Base-by-base conservation (phyloP, 2,888 invertebrate genomes). In the Teinopalpus imperialis region DNA sequence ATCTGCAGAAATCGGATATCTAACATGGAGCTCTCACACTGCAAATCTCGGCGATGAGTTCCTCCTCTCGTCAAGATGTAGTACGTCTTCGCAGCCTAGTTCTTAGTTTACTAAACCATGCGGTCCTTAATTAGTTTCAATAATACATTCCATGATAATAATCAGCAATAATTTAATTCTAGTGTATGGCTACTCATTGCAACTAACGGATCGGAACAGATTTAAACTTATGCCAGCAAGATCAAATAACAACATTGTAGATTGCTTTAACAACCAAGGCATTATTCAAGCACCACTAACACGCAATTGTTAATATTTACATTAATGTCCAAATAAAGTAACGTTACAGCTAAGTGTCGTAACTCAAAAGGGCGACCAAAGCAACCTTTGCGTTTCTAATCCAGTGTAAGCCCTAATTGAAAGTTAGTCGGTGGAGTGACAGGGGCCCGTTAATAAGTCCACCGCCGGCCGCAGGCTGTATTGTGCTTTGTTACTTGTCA, bases 401-500 rank as follows among this genome's bases (percentile, higher is more conserved):
- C 57, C 52, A 50, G 57, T 57, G 55, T 53, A 63, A 58, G 57
- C 58, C 54, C 67, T 72, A 72, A 72, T 74, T 73, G 73, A 70
- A 73, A 69, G 67, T 72, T 71, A 69, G 66, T 64, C 57, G 61
- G 53, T 46, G 57, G 65, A 69, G 66, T 72, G 70, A 70, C 72
- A 70, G 62, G 63, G 71, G 68, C 56, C 66, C 64, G 70, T 69
- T 71, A 73, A 70, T 69, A 71, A 70, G 69, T 65, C 65, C 56
- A 56, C 52, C 52, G 49, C 53, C 51, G 59, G 62, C 64, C 59
- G 50, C 57, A 55, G 56, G 62, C 63, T 56, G 59, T 57, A 58
- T 59, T 69, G 65, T 64, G 66, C 69, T 70, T 63, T 66, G 70
- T 75, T 69, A 53, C 61, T 63, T 75, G 74, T 74, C 74, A 68